Evolutionary conservation across 2,888 invertebrate species (phyloP), one percentile per base, ranked within the genome.

Genomic region (Crepidodera aurea): DNA sequence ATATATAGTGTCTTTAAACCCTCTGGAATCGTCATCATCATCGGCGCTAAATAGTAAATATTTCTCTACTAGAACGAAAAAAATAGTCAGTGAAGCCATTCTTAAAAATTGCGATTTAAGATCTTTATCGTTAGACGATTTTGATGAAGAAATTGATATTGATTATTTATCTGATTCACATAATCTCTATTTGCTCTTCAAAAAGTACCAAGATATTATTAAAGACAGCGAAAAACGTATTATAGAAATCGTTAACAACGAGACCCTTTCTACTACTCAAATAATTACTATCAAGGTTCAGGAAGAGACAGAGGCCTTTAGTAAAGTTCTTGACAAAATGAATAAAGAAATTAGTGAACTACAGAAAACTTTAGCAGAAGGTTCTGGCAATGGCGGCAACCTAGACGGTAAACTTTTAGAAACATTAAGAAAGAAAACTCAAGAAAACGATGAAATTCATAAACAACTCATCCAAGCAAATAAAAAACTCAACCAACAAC

Each of bases 51-150:
- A 1, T 48, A 16, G 2, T 7, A 48, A 50, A 1, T 59, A 48
- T 18, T 59, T 62, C 16, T 2, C 18, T 18, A 13, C 48, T 4
- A 54, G 16, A 18, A 15, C 62, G 0, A 62, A 62, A 16, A 50
- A 34, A 40, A 7, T 19, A 10, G 37, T 62, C 3, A 59, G 48
- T 12, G 58, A 62, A 18, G 50, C 40, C 2, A 51, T 62, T 27
- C 15, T 62, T 16, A 50, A 34, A 13, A 51, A 62, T 34, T 62
- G 58, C 22, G 62, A 62, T 16, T 39, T 59, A 5, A n/a, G 34
- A 25, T 29, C 48, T n/a, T 25, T 37, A 3, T 18, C 54, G n/a
- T 22, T 62, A 1, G 34, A 57, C 6, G 39, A 62, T 16, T 54
- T 50, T 15, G 22, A 34, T 2, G 19, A 48, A 10, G 39, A 13